phyloP scores from a whole-genome alignment of 64 coral and sea anemone species.

The Stylophora pistillata region DNA sequence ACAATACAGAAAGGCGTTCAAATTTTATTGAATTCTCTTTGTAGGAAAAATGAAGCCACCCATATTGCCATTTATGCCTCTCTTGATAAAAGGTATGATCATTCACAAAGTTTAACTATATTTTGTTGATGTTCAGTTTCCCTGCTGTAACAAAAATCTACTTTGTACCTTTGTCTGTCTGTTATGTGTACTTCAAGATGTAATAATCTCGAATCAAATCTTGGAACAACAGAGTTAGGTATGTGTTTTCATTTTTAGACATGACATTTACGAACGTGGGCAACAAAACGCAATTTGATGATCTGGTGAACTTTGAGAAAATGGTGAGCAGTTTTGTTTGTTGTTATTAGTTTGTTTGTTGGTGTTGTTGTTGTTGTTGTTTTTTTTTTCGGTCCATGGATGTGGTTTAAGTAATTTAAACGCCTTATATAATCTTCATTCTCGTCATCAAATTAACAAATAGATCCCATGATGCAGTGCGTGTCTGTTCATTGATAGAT shows the following conservation, averaged over 20 bases:
- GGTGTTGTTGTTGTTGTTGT: too few species aligned
- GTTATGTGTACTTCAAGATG: too few species aligned
- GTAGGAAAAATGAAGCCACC: slow-evolving; percentile 86
- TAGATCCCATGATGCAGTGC: too few species aligned
- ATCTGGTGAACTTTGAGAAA: slow-evolving; percentile 89
- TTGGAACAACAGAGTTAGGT: too few species aligned
- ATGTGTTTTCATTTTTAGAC: slow-evolving; percentile 43
- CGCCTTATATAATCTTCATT: too few species aligned
- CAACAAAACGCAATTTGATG: slow-evolving; percentile 70
- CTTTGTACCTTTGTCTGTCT: too few species aligned
- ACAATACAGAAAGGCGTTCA: not conserved
- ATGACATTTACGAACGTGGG: slow-evolving; percentile 86
- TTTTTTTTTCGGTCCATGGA: not conserved
- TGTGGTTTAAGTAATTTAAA: too few species aligned
- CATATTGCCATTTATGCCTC: slow-evolving; percentile 83
- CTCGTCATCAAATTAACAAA: too few species aligned
- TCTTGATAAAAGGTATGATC: slow-evolving; percentile 79
- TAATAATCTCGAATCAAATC: not conserved
- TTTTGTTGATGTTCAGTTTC: too few species aligned
- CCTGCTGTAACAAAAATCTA: too few species aligned
- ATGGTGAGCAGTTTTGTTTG: slow-evolving; percentile 55
- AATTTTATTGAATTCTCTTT: not conserved
- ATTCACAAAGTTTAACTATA: not conserved
- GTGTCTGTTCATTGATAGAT: too few species aligned
- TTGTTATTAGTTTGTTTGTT: not conserved